phyloP scores from a whole-genome alignment of 2,113 vertebrate genomes.

The Acrocephalus arundinaceus region DNA sequence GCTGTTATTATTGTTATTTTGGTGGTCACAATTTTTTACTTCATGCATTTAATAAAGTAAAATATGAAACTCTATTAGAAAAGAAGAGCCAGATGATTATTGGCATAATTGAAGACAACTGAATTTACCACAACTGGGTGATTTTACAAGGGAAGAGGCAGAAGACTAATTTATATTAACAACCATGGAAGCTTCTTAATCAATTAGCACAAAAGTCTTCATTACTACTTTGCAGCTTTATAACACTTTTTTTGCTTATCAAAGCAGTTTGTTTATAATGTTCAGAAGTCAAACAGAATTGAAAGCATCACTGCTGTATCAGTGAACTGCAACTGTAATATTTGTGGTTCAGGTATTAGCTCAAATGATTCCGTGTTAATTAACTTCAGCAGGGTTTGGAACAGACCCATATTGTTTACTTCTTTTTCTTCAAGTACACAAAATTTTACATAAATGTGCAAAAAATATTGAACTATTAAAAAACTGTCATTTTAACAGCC shows the following conservation, averaged over 20 bases:
- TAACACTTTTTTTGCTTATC: not conserved
- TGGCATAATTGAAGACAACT: not conserved
- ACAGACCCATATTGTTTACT: not conserved
- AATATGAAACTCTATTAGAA: not conserved
- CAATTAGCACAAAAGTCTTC: not conserved
- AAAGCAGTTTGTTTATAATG: not conserved
- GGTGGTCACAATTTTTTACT: not conserved
- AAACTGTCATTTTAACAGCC: not conserved
- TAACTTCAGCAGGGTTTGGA: not conserved
- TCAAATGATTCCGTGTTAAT: not conserved
- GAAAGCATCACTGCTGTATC: not conserved
- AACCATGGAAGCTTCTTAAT: not conserved
- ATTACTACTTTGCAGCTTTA: not conserved
- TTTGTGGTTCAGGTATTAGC: not conserved
- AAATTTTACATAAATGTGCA: not conserved
- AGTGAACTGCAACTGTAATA: not conserved
- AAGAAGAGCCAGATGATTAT: not conserved
- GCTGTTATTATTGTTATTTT: not conserved
- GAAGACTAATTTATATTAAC: constrained; percentile 2
- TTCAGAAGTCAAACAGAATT: not conserved
- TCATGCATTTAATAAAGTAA: not conserved
- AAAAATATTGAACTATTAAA: not conserved
- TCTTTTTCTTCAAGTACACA: not conserved
- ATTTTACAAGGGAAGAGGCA: not conserved
- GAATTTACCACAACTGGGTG: not conserved